Base-by-base conservation (phyloP, 2,888 invertebrate species). In the Apamea epomidion region DNA sequence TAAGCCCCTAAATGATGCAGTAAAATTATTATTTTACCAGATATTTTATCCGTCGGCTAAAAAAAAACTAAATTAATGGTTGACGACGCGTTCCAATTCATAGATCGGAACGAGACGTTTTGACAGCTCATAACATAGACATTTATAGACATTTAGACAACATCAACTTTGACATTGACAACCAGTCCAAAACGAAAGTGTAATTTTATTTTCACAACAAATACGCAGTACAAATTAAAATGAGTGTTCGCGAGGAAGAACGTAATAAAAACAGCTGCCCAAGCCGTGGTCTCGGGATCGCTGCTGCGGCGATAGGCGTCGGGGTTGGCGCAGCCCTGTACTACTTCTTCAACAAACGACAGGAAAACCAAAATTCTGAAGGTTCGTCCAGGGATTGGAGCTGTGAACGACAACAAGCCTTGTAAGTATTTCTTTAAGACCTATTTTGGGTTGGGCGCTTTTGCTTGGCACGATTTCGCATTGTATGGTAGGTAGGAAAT, bases 271-370 rank as follows among this genome's bases (percentile, higher is more conserved):
- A 92, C 67, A 92, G 82, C 81, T 94, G 96, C 89, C 85, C 95
- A 83, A 93, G 94, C 90, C 94, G 95, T 73, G 96, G 96, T 0
- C 88, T 96, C 0, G 97, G 95, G 7, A 87, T 96, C 2, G 96
- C 96, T 70, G 96, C 95, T 29, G 95, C 96, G 79, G 97, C 96
- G 0, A 93, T 96, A 82, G 96, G 96, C 83, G 95, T 96, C 74
- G 96, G 96, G 0, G 95, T 97, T 90, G 97, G 96, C 73, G 96
- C 96, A 6, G 96, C 96, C 37, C 80, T 97, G 87, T 97, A 96
- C 92, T 97, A 97, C 92, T 94, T 94, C 91, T 95, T 96, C 86
- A 96, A 91, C 87, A 96, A 95, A 90, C 87, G 94, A 72, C 86
- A 91, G 48, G 95, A 95, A 82, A 91, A 94, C 37, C 95, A 95